Percentiles rank a stretch among this genome's conserved stretches.
Conservation (phyloP, 2,797 vertebrate species). For the Mus minutoides region DNA sequence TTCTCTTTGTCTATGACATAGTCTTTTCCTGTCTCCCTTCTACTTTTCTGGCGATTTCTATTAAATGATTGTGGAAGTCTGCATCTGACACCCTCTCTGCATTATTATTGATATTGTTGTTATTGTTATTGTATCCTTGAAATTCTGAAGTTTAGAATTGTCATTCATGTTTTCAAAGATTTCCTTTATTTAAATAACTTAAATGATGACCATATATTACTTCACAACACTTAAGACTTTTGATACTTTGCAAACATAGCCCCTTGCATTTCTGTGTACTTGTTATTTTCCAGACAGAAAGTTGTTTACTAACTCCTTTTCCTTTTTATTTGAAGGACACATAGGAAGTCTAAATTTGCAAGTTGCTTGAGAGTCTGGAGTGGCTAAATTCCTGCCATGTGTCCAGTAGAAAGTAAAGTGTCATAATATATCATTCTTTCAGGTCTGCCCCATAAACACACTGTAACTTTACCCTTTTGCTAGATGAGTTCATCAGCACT, state of each 20-base stretch:
- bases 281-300: background rate
- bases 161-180: slow-evolving; percentile 8
- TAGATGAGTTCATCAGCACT: background rate
- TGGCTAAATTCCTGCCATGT: background rate
- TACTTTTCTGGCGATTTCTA: background rate
- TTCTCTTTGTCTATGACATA: background rate
- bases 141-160: background rate
- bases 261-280: background rate
- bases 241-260: background rate
- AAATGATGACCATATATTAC: background rate
- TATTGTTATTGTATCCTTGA: background rate
- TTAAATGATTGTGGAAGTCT: background rate
- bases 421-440: background rate
- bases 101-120: background rate
- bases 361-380: background rate
- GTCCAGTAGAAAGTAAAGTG: background rate
- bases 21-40: background rate
- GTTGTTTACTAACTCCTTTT: background rate
- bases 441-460: background rate
- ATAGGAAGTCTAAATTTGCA: background rate
- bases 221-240: background rate
- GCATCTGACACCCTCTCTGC: background rate
- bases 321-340: background rate
- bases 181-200: slow-evolving; percentile 12
- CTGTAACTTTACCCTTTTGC: background rate